A percentile compares a stretch with the other conserved stretches of the same genome.
phyloP scores from a whole-genome alignment of 2,113 vertebrate species.

The Rana temporaria region DNA sequence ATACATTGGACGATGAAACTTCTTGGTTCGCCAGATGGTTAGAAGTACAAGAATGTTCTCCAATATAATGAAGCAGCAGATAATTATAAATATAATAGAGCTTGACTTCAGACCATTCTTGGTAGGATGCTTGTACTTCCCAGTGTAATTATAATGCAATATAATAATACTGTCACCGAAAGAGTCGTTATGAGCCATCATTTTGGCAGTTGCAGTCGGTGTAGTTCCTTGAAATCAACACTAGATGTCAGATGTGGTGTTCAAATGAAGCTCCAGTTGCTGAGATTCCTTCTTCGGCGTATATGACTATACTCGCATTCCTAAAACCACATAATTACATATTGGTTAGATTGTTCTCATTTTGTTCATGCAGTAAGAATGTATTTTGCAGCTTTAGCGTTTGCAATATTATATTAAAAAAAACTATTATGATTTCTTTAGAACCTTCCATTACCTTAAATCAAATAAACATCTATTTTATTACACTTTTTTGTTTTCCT shows the following conservation, averaged over 20 bases:
- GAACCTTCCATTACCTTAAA: background rate
- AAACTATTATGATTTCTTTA: background rate
- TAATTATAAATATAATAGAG: slow-evolving; percentile 92
- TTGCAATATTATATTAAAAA: background rate
- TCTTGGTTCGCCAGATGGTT: slow-evolving; percentile 98
- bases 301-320: background rate
- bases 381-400: background rate
- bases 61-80: slow-evolving; percentile 95
- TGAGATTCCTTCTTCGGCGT: background rate
- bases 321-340: slow-evolving; percentile 30
- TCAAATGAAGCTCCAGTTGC: slow-evolving; percentile 5
- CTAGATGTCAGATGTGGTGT: slow-evolving; percentile 59
- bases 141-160: slow-evolving; percentile 95
- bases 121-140: slow-evolving; percentile 80
- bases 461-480: background rate
- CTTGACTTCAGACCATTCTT: slow-evolving; percentile 82
- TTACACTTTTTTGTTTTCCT: no score
- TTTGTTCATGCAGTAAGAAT: background rate
- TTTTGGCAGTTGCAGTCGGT: slow-evolving; percentile 67
- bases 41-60: slow-evolving; percentile 95
- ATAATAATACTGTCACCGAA: slow-evolving; percentile 83
- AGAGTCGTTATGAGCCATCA: slow-evolving; percentile 65
- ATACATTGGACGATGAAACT: slow-evolving; percentile 98
- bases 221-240: slow-evolving; percentile 59
- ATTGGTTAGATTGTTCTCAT: background rate